A percentile compares a stretch with the other conserved stretches of the same genome.
These are phyloP conservation scores for Polydrusus pterygomalis DNA, from an alignment of 2,888 invertebrate genomes.

Conservation along the genomic window DNA sequence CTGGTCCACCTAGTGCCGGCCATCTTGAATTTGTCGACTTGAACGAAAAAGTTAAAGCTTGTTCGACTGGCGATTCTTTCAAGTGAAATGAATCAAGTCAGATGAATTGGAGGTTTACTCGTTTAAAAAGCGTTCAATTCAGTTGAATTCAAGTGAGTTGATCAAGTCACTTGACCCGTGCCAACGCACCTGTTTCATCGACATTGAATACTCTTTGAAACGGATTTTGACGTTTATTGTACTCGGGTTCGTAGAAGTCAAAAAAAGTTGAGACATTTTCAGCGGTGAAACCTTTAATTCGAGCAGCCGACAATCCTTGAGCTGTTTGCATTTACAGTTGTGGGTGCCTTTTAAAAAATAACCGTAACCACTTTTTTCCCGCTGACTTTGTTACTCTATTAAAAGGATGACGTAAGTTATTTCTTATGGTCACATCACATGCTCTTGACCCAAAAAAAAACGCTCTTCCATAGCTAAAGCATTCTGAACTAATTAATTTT, in stretches of 20 bases:
- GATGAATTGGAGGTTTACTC: no score
- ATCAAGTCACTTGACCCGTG: no score
- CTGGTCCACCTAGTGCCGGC: no score
- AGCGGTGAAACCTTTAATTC: conserved; percentile 20
- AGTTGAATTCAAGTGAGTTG: no score
- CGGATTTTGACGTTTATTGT: conserved; percentile 5
- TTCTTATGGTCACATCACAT: conserved; percentile 19
- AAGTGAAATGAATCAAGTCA: no score
- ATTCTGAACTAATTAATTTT: conserved; percentile 29
- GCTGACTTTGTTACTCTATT: conserved; percentile 27
- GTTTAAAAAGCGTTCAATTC: no score
- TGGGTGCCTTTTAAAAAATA: conserved; percentile 24
- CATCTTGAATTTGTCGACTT: no score
- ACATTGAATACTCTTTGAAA: conserved; percentile 27
- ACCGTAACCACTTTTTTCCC: conserved; percentile 19
- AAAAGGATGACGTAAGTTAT: conserved; percentile 14
- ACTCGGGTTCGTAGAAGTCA: not conserved
- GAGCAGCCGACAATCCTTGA: not conserved
- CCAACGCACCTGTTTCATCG: conserved; percentile 28
- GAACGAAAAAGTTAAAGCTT: no score
- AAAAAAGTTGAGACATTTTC: conserved; percentile 29
- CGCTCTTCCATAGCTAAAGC: conserved; percentile 13
- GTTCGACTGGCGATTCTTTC: no score
- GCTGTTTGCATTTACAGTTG: not conserved
- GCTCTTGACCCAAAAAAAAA: conserved; percentile 18